A percentile compares a stretch with the other conserved stretches of the same genome.
Conservation (phyloP, 2,113 vertebrate species). For the Centropristis striata region DNA sequence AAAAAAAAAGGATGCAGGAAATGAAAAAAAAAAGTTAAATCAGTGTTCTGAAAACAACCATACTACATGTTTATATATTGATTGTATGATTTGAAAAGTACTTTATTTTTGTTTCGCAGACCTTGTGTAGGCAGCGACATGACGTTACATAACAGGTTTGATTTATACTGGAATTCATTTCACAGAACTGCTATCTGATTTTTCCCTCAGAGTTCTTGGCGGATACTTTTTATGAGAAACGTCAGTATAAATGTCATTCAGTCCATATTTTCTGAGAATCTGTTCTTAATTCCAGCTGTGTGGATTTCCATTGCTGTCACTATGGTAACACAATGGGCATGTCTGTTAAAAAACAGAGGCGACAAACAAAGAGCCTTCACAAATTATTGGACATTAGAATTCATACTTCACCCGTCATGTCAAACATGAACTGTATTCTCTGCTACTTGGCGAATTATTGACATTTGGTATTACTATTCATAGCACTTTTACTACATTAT, state of each 20-base stretch:
- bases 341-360: constrained; percentile 44
- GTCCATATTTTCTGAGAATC: constrained; percentile 26
- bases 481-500: neutral
- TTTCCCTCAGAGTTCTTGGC: neutral
- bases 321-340: constrained; percentile 67
- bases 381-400: constrained; percentile 33
- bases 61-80: neutral
- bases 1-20: neutral
- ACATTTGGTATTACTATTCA: neutral
- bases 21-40: neutral
- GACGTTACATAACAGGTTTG: neutral
- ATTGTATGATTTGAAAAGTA: neutral
- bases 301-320: constrained; percentile 56
- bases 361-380: constrained; percentile 50
- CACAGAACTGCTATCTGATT: constrained; percentile 1
- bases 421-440: neutral
- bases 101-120: neutral
- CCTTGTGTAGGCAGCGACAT: neutral
- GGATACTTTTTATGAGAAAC: constrained; percentile 20
- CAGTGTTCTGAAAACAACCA: neutral
- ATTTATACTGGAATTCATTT: constrained; percentile 23
- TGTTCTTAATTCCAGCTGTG: constrained; percentile 46
- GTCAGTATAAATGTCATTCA: constrained; percentile 8
- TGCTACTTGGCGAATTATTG: neutral
- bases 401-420: constrained; percentile 3